Evolutionary conservation across 1,140 invertebrate genomes (phyloP).

Genomic region (Matsumurasca onukii): DNA sequence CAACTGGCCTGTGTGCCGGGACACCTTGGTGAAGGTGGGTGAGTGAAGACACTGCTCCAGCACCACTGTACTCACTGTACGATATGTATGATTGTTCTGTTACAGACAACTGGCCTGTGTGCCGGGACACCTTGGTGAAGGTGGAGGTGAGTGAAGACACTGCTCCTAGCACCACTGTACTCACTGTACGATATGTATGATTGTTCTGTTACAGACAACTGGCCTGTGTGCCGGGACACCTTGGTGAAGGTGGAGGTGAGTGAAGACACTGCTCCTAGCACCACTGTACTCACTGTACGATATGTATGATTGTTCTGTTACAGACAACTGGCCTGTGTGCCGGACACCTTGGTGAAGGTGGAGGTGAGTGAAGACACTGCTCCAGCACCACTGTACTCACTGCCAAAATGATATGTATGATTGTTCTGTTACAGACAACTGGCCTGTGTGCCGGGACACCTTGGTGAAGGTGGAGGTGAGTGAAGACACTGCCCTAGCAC

Average conservation of each 20-base stretch:
- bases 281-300: conserved; percentile 68
- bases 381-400: too few relatives aligned
- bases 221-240: conserved; percentile 73
- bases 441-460: conserved; percentile 73
- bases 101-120: conserved; percentile 78
- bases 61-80: too few relatives aligned
- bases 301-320: too few relatives aligned
- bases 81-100: too few relatives aligned
- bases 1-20: conserved; percentile 79
- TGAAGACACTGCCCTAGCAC: conserved; percentile 77
- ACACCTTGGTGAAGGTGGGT: conserved; percentile 69
- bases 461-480: conserved; percentile 68
- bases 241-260: conserved; percentile 68
- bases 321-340: conserved; percentile 81
- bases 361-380: conserved; percentile 73
- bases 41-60: too few relatives aligned
- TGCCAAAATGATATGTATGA: too few relatives aligned
- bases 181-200: too few relatives aligned
- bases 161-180: conserved; percentile 67
- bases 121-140: conserved; percentile 71
- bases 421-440: conserved; percentile 76
- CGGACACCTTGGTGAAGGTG: conserved; percentile 68
- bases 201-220: conserved; percentile 76
- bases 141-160: conserved; percentile 71
- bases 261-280: conserved; percentile 75